Conservation (phyloP, 2,888 invertebrate species). For the Pandemis corylana region DNA sequence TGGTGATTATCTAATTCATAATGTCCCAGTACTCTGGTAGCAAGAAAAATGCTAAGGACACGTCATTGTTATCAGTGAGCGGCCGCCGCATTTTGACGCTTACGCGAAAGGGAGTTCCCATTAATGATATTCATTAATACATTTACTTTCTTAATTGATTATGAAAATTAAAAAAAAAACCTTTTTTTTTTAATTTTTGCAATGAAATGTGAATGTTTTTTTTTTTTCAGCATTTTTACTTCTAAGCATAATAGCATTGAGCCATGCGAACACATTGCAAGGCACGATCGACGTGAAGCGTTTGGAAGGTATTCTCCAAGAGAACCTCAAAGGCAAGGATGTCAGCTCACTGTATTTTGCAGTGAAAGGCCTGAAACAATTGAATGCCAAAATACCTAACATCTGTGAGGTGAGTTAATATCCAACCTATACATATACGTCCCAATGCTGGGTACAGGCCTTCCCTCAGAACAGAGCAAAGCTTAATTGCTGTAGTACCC, state of each 20-base stretch:
- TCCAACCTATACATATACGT: too few species aligned
- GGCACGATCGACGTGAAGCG: conserved; percentile 73
- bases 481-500: too few species aligned
- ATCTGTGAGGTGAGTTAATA: conserved; percentile 84
- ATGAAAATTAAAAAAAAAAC: too few species aligned
- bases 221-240: conserved; percentile 62
- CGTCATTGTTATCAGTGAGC: conserved; percentile 60
- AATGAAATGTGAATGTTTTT: not conserved
- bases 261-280: conserved; percentile 69
- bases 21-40: not conserved
- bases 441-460: too few species aligned
- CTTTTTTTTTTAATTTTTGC: not conserved
- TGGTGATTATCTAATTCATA: not conserved
- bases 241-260: conserved; percentile 60
- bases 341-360: conserved; percentile 89
- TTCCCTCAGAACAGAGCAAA: too few species aligned
- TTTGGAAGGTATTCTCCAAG: conserved; percentile 72
- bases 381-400: conserved; percentile 86
- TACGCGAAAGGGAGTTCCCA: not conserved
- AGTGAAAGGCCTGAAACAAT: conserved; percentile 88
- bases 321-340: conserved; percentile 85
- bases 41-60: conserved; percentile 57
- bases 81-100: conserved; percentile 18
- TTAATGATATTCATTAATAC: not conserved
- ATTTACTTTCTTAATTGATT: too few species aligned